Conservation (phyloP, 2,888 invertebrate genomes). For the Sclerodermus sp. region DNA sequence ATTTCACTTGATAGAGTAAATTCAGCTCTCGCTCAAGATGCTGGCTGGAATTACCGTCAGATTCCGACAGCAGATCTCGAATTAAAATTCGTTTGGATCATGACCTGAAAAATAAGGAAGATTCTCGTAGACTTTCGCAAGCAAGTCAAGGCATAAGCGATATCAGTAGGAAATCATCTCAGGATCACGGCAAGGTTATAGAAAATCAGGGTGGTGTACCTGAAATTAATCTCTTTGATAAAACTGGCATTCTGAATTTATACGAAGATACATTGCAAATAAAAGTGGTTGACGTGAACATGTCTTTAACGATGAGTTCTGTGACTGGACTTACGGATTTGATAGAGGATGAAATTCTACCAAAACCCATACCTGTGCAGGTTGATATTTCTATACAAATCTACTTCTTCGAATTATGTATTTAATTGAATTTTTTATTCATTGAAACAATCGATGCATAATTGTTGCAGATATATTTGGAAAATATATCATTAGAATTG, state of each 20-base stretch:
- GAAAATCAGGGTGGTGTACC: constrained; percentile 48
- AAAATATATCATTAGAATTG: constrained; percentile 74
- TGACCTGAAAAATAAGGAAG: constrained; percentile 55
- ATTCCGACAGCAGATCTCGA: constrained; percentile 61
- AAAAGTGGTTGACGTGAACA: constrained; percentile 66
- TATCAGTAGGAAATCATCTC: constrained; percentile 33
- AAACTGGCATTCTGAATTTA: constrained; percentile 55
- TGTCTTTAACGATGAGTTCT: constrained; percentile 79
- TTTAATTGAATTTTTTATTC: too few relatives aligned
- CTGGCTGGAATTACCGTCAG: constrained; percentile 71
- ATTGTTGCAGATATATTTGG: constrained; percentile 69
- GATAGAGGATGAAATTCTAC: constrained; percentile 83
- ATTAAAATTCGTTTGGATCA: constrained; percentile 68
- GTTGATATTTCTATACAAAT: constrained; percentile 55
- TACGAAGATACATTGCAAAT: constrained; percentile 66
- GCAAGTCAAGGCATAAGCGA: constrained; percentile 35
- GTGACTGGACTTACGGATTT: constrained; percentile 80
- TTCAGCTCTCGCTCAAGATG: constrained; percentile 81
- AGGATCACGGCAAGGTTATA: constrained; percentile 23
- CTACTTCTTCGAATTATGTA: background rate
- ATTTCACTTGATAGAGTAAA: constrained; percentile 66
- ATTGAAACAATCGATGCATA: background rate
- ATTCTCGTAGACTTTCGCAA: constrained; percentile 38
- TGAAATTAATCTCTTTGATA: constrained; percentile 56
- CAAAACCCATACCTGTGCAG: constrained; percentile 79